Conservation (phyloP, 2,113 vertebrate genomes). For the Vulpes vulpes region DNA sequence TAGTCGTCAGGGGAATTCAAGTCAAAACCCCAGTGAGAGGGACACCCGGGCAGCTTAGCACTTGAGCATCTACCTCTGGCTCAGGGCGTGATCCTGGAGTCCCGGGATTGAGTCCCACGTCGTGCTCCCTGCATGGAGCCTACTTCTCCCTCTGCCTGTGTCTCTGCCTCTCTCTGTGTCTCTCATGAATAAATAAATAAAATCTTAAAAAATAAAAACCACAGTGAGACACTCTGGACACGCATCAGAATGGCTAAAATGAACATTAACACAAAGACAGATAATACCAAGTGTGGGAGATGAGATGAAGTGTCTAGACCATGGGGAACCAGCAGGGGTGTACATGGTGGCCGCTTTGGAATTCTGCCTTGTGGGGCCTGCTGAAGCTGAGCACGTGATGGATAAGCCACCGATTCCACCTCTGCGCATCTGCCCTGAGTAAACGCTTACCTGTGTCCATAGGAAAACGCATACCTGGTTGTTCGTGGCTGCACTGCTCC, state of each 20-base stretch:
- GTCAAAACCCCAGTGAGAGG: not conserved
- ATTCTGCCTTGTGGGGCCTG: too few species aligned
- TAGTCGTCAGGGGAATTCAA: not conserved
- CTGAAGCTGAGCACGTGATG: not conserved
- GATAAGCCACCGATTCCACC: too few species aligned
- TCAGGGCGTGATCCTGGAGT: too few species aligned
- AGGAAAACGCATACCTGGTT: fast-evolving
- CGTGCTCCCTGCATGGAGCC: too few species aligned
- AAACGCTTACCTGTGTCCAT: fast-evolving
- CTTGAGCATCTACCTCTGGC: too few species aligned
- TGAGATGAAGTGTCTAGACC: fast-evolving
- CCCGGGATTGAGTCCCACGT: too few species aligned
- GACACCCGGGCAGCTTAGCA: too few species aligned
- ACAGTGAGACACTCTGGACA: not conserved
- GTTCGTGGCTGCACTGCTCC: fast-evolving
- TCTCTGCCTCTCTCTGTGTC: too few species aligned
- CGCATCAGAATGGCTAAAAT: not conserved
- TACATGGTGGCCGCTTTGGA: too few species aligned
- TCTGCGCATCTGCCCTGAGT: fast-evolving
- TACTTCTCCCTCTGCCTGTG: too few species aligned
- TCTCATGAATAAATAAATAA: too few species aligned
- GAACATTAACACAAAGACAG: not conserved
- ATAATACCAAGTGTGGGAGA: not conserved
- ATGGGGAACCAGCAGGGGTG: too few species aligned
- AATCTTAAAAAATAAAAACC: not conserved